Percentiles rank a stretch among this genome's conserved stretches.
Conservation (phyloP, 2,113 vertebrate species). For the Paraplagusia blochii region DNA sequence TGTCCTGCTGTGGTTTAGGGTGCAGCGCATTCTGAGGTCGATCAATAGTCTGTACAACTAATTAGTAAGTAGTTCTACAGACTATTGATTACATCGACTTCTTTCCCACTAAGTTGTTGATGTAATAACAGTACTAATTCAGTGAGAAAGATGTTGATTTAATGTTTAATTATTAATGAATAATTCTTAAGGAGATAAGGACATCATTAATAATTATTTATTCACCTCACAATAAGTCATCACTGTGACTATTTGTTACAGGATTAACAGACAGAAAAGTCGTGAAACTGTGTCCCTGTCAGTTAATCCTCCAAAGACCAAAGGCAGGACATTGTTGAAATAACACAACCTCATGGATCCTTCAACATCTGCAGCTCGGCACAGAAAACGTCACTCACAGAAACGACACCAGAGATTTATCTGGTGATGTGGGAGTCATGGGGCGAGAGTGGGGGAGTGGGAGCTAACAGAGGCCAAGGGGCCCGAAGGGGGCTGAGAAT, state of each 20-base stretch:
- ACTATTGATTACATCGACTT: no score
- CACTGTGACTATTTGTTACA: no score
- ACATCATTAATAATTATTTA: no score
- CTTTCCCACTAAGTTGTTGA: no score
- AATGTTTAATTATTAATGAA: no score
- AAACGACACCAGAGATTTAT: slow-evolving; percentile 66
- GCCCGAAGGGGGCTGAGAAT: slow-evolving; percentile 53
- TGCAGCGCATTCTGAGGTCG: no score
- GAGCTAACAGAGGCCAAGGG: slow-evolving; percentile 58
- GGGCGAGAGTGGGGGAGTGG: slow-evolving; percentile 53
- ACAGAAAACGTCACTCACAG: slow-evolving; percentile 70
- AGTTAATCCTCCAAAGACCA: neutral
- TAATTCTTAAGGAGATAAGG: no score
- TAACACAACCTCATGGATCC: slow-evolving; percentile 38
- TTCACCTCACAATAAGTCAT: no score
- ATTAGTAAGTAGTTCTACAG: no score
- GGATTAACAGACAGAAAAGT: neutral
- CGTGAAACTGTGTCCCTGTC: slow-evolving; percentile 3
- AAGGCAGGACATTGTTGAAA: slow-evolving; percentile 28
- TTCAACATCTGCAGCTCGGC: slow-evolving; percentile 64
- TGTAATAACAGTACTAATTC: no score
- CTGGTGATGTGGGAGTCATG: slow-evolving; percentile 63
- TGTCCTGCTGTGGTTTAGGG: no score
- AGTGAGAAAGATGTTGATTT: no score
- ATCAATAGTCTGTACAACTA: neutral